These are phyloP conservation scores for Brachypterus glaber DNA, from an alignment of 2,888 invertebrate genomes.

Conservation along the genomic window DNA sequence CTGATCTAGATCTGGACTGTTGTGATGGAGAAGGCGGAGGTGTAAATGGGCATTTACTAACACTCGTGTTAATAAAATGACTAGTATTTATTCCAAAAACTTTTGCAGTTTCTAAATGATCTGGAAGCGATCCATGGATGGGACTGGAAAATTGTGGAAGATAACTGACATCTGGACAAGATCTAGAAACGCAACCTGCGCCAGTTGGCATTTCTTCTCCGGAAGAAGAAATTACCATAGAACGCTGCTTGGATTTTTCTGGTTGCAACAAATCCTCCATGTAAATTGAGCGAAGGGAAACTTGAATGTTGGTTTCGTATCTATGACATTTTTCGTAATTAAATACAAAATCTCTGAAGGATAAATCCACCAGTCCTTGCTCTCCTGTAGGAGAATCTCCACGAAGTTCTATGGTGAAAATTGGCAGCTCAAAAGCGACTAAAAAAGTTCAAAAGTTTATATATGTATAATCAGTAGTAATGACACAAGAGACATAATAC, in stretches of 20 bases:
- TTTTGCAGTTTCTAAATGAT: constrained; percentile 47
- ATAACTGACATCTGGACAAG: constrained; percentile 65
- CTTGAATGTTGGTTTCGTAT: constrained; percentile 65
- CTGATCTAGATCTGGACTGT: constrained; percentile 35
- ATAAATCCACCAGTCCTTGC: constrained; percentile 73
- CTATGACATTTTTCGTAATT: constrained; percentile 59
- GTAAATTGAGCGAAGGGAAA: constrained; percentile 72
- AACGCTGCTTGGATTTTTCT: constrained; percentile 68
- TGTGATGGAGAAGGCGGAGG: constrained; percentile 62
- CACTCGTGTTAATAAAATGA: constrained; percentile 4
- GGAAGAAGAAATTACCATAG: constrained; percentile 61
- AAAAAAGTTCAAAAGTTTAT: too few relatives aligned
- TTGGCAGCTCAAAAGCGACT: constrained; percentile 65
- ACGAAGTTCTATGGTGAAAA: constrained; percentile 65
- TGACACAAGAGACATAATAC: too few relatives aligned
- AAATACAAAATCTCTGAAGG: constrained; percentile 73
- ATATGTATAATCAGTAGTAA: too few relatives aligned
- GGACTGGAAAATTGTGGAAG: constrained; percentile 25
- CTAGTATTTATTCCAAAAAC: constrained; percentile 36
- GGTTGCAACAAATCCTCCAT: constrained; percentile 85
- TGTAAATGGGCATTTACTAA: constrained; percentile 24
- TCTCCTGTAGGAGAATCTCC: constrained; percentile 61
- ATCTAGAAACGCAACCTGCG: constrained; percentile 59
- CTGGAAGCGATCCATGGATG: constrained; percentile 48
- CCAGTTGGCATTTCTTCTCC: constrained; percentile 35